Conservation (phyloP, 2,888 invertebrate genomes). For the Rhorus exstirpatorius region DNA sequence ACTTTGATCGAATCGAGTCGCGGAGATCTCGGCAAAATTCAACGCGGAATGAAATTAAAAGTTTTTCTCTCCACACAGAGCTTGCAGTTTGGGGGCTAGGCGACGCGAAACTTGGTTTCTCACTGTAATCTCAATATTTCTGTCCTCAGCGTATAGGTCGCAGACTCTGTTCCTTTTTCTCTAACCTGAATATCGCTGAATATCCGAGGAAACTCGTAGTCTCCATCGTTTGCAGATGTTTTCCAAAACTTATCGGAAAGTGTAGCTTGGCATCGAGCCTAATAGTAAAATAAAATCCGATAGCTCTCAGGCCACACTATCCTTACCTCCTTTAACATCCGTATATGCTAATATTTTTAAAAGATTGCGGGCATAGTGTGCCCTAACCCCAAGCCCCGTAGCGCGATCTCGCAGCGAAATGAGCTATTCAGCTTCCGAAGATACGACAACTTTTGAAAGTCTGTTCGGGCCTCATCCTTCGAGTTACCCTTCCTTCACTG, state of each 20-base stretch:
- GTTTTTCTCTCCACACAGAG: not conserved
- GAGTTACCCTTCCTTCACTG: no score
- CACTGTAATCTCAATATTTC: not conserved
- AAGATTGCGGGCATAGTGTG: no score
- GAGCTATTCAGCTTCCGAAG: not conserved
- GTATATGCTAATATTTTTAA: no score
- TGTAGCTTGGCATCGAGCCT: constrained; percentile 26
- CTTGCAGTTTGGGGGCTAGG: no score
- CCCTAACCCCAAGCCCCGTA: not conserved
- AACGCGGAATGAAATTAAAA: constrained; percentile 10
- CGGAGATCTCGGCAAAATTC: not conserved
- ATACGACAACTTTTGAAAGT: constrained; percentile 8
- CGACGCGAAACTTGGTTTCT: not conserved
- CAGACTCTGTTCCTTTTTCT: not conserved
- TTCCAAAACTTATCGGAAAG: constrained; percentile 34
- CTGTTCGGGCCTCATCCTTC: no score
- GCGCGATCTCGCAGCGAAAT: not conserved
- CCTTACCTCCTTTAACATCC: not conserved
- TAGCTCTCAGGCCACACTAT: not conserved
- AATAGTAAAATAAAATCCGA: constrained; percentile 38
- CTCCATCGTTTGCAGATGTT: constrained; percentile 10
- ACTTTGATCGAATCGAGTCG: not conserved
- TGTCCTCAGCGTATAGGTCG: no score
- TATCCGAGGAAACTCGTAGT: not conserved
- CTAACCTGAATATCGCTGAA: not conserved